These are phyloP conservation scores for Lucilia cuprina DNA, from an alignment of 1,140 invertebrate genomes.

Conservation along the genomic window DNA sequence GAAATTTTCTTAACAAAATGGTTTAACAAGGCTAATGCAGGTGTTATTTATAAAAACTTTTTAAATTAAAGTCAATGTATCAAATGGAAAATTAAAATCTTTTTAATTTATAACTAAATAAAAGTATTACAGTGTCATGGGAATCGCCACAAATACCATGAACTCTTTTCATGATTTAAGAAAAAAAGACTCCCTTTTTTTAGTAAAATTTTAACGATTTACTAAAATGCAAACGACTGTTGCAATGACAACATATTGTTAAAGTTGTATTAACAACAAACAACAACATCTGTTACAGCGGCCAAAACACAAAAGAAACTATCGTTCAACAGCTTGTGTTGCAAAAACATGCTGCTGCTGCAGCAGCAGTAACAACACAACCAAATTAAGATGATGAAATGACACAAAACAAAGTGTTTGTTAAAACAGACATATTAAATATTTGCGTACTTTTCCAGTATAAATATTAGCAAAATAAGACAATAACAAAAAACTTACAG, in stretches of 20 bases:
- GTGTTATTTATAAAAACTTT: no score
- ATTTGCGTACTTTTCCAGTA: conserved; percentile 14
- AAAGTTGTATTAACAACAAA: background rate
- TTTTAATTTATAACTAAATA: no score
- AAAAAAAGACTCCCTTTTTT: background rate
- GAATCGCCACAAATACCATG: background rate
- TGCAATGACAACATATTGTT: background rate
- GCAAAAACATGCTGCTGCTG: background rate
- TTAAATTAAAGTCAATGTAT: no score
- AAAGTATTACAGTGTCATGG: background rate
- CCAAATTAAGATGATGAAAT: background rate
- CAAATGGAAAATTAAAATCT: no score
- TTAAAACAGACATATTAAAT: background rate
- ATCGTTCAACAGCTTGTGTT: background rate
- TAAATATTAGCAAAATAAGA: background rate
- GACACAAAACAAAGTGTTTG: conserved; percentile 2
- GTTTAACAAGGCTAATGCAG: no score
- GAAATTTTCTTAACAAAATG: no score
- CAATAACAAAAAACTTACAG: background rate
- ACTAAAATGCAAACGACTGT: background rate
- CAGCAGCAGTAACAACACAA: background rate
- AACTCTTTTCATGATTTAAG: background rate
- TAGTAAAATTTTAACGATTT: background rate
- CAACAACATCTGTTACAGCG: background rate
- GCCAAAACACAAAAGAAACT: background rate